Conservation (phyloP, 1,140 invertebrate genomes). For the silkworm (Bombyx mori) region DNA sequence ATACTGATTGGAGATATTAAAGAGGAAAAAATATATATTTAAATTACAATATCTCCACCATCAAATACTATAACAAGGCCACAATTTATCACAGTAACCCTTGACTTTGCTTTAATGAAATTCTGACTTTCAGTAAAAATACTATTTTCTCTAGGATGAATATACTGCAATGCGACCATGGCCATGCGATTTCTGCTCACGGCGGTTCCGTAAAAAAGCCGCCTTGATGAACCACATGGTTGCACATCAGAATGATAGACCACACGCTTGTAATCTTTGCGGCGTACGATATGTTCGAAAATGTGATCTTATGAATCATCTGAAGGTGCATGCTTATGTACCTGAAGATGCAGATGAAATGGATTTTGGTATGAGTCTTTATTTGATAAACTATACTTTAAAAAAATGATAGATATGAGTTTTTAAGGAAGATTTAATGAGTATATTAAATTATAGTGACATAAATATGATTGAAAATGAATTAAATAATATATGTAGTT, state of each 20-base stretch:
- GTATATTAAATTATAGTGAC: too few species aligned
- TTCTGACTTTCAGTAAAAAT: too few species aligned
- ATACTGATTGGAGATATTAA: too few species aligned
- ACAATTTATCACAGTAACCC: too few species aligned
- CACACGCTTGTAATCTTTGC: constrained; percentile 84
- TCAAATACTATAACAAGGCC: too few species aligned
- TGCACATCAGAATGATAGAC: constrained; percentile 84
- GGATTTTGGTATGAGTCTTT: constrained; percentile 29
- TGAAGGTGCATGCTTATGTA: constrained; percentile 85
- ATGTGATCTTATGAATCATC: constrained; percentile 84
- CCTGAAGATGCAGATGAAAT: constrained; percentile 62
- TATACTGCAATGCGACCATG: constrained; percentile 85
- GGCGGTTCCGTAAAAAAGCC: constrained; percentile 85
- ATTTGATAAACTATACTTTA: background rate
- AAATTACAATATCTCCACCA: too few species aligned
- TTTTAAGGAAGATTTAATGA: background rate
- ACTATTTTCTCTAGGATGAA: constrained; percentile 70
- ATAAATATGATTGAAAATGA: too few species aligned
- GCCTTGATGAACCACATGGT: constrained; percentile 89
- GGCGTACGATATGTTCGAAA: constrained; percentile 83
- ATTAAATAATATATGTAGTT: too few species aligned
- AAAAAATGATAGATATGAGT: background rate
- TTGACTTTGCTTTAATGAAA: too few species aligned
- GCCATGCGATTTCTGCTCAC: constrained; percentile 87
- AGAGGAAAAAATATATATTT: too few species aligned